Base-by-base conservation (phyloP, 30 jellyfish, hydroid and myxozoan genomes). In the Chrysaora quinquecirrha region DNA sequence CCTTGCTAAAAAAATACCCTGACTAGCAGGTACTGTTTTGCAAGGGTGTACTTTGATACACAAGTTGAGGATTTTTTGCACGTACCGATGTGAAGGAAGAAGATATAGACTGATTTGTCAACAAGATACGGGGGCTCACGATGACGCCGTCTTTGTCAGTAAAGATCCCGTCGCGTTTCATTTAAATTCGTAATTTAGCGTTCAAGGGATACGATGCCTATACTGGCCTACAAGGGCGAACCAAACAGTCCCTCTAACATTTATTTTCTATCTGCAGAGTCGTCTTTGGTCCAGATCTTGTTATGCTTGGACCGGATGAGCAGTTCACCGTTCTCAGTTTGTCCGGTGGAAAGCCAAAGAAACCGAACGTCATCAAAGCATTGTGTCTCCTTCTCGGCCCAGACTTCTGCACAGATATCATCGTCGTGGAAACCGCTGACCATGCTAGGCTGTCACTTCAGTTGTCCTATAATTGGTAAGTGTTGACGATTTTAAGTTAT, bases 321-420 rank as follows among this genome's bases (percentile, higher is more conserved):
- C 98, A 93, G 83, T 93, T 93, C 68, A 93, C 98, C 1, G 94
- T 93, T 25, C 82, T 93, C 25, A 93, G 98, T 46, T 24, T 93
- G 66, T 93, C 98, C 77, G 98, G 98, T 66, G 98, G 98, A 21
- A 93, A 93, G 67, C 98, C 98, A 34, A 93, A 93, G 79, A 72
- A 95, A 38, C 98, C 98, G 24, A 93, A 93, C 67, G 94, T 80
- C 34, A 93, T 93, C 79, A 93, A 93, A 71, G 98, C 98, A 49
- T 85, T 93, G 18, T 93, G 98, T 78, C 84, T 93, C 23, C 83
- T 93, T 47, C 87, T 93, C 29, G 98, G 98, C 64, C 98, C 98
- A 46, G 98, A 93, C 83, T 93, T 93, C 73, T 84, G 96, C 72
- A 93, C 98, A 14, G 98, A 93, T 61, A 93, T 93, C 43, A 96